Evolutionary conservation across 2,888 invertebrate genomes (phyloP), one percentile per base, ranked within the genome.

Genomic region (Troides helena): DNA sequence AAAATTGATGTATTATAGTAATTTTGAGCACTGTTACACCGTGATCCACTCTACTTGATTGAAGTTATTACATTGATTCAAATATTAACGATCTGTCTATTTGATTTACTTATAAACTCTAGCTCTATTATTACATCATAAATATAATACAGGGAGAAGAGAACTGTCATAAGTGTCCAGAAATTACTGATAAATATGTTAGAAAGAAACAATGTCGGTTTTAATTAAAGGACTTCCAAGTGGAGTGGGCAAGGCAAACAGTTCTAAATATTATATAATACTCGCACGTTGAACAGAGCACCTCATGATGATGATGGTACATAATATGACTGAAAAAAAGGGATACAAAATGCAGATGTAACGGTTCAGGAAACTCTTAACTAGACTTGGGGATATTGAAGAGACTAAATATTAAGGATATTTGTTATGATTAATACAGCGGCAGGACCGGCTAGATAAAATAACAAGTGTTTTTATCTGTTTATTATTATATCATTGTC

Each of bases 1-100:
- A 80, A 75, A 76, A 78, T 75, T 75, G 72, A 75, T 50, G 23
- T 50, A 23, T 46, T 14, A 36, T 18, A 74, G 76, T 73, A 53
- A 53, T 18, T 53, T 30, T 53, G 18, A 53, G 53, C 18, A 53
- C 7, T 53, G 18, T 53, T 53, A n/a, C 53, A 53, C n/a, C n/a
- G 18, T 53, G 5, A 6, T 5, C n/a, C n/a, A 53, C 5, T 18
- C 18, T 53, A 0, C n/a, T 53, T 53, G 53, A 53, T 53, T 53
- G 53, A 6, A n/a, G 18, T 53, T 18, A 53, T 46, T 46, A 46
- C n/a, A 53, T 53, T 53, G 6, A n/a, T 53, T 53, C 18, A 53
- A 17, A 18, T 50, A 18, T 53, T 12, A 7, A n/a, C 18, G 6
- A 53, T 53, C 53, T 18, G 53, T 53, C n/a, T 5, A n/a, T 53